Evolutionary conservation across 2,113 vertebrate species (phyloP).

Genomic region (Upupa epops): DNA sequence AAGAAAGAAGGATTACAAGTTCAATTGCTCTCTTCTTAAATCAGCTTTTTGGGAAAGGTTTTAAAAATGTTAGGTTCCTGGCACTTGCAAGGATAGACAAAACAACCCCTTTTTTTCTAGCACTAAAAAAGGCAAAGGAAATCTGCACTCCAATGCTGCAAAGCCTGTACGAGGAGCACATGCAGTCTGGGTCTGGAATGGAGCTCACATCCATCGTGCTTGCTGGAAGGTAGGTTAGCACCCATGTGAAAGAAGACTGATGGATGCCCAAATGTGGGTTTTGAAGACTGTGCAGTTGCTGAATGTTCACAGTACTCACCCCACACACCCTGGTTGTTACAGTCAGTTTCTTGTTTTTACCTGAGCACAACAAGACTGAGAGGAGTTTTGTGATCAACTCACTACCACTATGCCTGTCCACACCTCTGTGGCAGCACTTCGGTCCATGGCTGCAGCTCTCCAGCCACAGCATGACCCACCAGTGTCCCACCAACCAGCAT

Average conservation of each 20-base stretch:
- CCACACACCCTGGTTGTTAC: background rate
- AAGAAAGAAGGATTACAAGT: conserved; percentile 3
- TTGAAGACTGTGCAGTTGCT: background rate
- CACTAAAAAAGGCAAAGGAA: conserved; percentile 60
- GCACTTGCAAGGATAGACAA: conserved; percentile 32
- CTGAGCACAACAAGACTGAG: background rate
- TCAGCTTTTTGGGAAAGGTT: background rate
- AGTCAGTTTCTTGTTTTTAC: background rate
- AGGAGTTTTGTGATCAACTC: background rate
- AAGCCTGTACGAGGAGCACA: background rate
- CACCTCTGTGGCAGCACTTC: background rate
- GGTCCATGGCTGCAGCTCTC: background rate
- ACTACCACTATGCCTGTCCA: rapidly evolving
- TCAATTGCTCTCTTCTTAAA: background rate
- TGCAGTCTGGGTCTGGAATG: background rate
- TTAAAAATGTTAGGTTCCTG: background rate
- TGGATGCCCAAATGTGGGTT: background rate
- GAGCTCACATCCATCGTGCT: background rate
- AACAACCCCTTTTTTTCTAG: background rate
- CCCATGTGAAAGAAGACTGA: rapidly evolving
- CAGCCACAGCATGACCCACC: rapidly evolving
- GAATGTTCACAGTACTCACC: background rate
- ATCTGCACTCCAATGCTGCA: conserved; percentile 14
- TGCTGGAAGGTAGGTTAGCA: background rate
- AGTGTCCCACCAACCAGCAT: background rate